A percentile compares a stretch with the other conserved stretches of the same genome.
These are phyloP conservation scores for Gandaritis pyraliata DNA, from an alignment of 2,888 invertebrate species.

Conservation along the genomic window DNA sequence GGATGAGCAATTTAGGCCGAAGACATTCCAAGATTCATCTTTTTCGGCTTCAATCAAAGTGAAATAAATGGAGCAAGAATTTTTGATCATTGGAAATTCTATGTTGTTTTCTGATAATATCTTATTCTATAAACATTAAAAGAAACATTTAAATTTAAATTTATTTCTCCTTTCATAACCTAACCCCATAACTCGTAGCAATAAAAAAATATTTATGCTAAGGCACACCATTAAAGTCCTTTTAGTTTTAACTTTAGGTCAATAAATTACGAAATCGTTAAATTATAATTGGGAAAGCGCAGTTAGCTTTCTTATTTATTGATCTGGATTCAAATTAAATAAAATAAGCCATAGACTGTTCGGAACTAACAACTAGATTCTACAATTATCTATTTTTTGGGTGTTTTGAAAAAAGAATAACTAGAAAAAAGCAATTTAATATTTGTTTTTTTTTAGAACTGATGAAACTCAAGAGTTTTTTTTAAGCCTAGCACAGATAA, in stretches of 20 bases:
- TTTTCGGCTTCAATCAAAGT: slow-evolving; percentile 5
- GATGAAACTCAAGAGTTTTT: no score
- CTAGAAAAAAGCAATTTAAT: no score
- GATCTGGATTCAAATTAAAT: slow-evolving; percentile 28
- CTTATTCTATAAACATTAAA: slow-evolving; percentile 3
- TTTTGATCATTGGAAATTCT: slow-evolving; percentile 4
- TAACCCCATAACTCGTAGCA: slow-evolving; percentile 33
- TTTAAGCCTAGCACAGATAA: no score
- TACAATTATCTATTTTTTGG: no score
- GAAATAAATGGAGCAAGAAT: slow-evolving; percentile 1
- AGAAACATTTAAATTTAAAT: slow-evolving; percentile 12
- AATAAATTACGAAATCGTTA: slow-evolving; percentile 41
- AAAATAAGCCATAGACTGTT: not conserved
- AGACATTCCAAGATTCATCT: not conserved
- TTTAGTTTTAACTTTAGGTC: slow-evolving; percentile 31
- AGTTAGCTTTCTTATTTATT: slow-evolving; percentile 25
- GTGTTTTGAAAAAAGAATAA: no score
- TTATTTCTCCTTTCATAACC: slow-evolving; percentile 24
- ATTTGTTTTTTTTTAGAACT: no score
- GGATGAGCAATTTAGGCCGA: not conserved
- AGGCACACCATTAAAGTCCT: slow-evolving; percentile 38
- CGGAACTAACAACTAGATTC: not conserved
- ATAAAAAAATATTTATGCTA: slow-evolving; percentile 39
- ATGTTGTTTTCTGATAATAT: slow-evolving; percentile 4
- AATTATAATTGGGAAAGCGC: slow-evolving; percentile 38